These are phyloP conservation scores for Chionodraco myersi DNA, from an alignment of 2,113 vertebrate species.

Conservation along the genomic window DNA sequence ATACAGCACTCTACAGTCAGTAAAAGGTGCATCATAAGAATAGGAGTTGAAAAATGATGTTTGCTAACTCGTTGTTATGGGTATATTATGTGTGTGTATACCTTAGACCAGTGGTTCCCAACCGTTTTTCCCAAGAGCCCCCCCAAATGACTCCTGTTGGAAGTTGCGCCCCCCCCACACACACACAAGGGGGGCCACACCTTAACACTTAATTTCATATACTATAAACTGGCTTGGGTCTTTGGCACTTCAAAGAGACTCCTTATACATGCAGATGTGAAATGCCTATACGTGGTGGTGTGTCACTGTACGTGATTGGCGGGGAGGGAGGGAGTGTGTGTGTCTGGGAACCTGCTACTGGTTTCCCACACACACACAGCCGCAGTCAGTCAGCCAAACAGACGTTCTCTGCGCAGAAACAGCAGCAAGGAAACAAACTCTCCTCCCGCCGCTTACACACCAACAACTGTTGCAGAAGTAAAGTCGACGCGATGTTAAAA, in stretches of 20 bases:
- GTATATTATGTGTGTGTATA: no score
- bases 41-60: no score
- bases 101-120: no score
- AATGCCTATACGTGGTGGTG: slow-evolving; percentile 20
- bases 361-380: slow-evolving; percentile 25
- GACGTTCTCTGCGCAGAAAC: slow-evolving; percentile 21
- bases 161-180: no score
- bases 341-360: slow-evolving; percentile 74
- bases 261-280: not conserved
- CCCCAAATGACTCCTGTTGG: no score
- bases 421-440: slow-evolving; percentile 30
- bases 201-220: no score
- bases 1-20: no score
- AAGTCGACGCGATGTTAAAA: slow-evolving; percentile 36
- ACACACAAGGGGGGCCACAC: no score
- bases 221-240: not conserved
- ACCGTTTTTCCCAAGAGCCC: no score
- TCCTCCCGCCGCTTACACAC: slow-evolving; percentile 5
- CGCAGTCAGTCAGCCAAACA: slow-evolving; percentile 40
- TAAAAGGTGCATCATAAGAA: no score
- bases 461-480: slow-evolving; percentile 17
- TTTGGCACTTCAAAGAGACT: not conserved
- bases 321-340: slow-evolving; percentile 44
- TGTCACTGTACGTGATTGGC: slow-evolving; percentile 60
- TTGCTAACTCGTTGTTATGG: no score